phyloP scores from a whole-genome alignment of 2,113 vertebrate species.

The Eulemur rufifrons region DNA sequence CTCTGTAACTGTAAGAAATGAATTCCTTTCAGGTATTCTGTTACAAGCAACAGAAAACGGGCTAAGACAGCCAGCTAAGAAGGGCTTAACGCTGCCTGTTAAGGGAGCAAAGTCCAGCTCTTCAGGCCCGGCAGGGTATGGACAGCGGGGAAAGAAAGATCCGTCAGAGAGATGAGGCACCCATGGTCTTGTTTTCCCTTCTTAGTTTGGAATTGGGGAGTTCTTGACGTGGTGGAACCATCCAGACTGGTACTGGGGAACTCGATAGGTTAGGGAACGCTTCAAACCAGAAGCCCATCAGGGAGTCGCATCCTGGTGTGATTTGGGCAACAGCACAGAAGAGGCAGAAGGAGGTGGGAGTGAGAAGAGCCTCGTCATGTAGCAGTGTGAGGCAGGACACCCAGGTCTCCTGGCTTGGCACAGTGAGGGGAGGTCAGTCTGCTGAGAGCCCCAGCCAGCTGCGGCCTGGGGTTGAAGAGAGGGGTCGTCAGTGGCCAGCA shows the following conservation, averaged over 20 bases:
- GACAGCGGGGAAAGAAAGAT: background rate
- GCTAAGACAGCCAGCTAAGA: background rate
- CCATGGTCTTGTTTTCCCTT: background rate
- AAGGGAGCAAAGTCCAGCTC: background rate
- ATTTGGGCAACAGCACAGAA: background rate
- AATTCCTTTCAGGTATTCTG: no score
- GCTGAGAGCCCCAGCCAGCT: background rate
- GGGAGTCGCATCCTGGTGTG: background rate
- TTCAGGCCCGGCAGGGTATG: background rate
- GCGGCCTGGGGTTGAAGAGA: background rate
- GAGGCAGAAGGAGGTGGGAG: background rate
- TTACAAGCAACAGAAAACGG: no score
- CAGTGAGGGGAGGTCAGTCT: background rate
- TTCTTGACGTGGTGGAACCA: background rate
- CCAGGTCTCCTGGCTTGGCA: background rate
- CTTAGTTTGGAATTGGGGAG: background rate
- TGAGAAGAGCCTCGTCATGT: background rate
- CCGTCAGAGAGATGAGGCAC: background rate
- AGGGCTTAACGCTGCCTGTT: background rate
- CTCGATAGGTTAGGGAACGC: background rate
- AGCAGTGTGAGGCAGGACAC: background rate
- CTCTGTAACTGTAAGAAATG: no score
- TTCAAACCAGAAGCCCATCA: background rate
- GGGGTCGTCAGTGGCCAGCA: background rate
- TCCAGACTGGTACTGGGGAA: background rate